phyloP scores from a whole-genome alignment of 2,888 invertebrate genomes.

The Oegoconia quadripuncta region DNA sequence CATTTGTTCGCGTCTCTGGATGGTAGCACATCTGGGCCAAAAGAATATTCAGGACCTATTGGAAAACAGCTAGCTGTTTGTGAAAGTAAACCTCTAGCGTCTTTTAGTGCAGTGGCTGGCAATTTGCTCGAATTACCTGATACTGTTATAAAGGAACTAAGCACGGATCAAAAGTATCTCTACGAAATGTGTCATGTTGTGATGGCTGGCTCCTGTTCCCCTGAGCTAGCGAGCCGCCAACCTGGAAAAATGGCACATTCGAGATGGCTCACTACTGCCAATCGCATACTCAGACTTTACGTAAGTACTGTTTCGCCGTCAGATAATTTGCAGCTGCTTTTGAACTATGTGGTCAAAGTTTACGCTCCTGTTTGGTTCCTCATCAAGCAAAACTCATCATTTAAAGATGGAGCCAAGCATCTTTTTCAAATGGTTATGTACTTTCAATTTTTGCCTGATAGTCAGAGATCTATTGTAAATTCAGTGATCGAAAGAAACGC shows the following conservation, averaged over 20 bases:
- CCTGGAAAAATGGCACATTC: conserved; percentile 24
- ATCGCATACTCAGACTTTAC: conserved; percentile 19
- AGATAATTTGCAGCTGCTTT: conserved; percentile 2
- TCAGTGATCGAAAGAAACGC: conserved; percentile 20
- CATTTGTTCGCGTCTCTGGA: conserved; percentile 27
- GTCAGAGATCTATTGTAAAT: conserved; percentile 12
- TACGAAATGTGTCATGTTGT: conserved; percentile 13
- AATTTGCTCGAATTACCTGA: background rate
- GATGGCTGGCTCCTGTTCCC: conserved; percentile 9
- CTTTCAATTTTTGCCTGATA: conserved; percentile 15
- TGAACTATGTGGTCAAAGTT: conserved; percentile 14
- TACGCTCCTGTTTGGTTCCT: conserved; percentile 19
- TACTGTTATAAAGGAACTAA: conserved; percentile 9
- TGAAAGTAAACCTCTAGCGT: conserved; percentile 3
- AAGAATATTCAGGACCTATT: conserved; percentile 24
- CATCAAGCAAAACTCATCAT: conserved; percentile 11
- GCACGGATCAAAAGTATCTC: conserved; percentile 16
- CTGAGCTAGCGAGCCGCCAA: conserved; percentile 12
- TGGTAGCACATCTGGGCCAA: conserved; percentile 27
- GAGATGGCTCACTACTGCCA: conserved; percentile 23
- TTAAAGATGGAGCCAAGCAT: conserved; percentile 15
- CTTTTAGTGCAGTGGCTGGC: background rate
- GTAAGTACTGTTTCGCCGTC: conserved; percentile 5
- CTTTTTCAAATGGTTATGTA: conserved; percentile 23
- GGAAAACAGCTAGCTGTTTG: conserved; percentile 23